Evolutionary conservation across 2,113 vertebrate species (phyloP).

Genomic region (Gymnogyps californianus): DNA sequence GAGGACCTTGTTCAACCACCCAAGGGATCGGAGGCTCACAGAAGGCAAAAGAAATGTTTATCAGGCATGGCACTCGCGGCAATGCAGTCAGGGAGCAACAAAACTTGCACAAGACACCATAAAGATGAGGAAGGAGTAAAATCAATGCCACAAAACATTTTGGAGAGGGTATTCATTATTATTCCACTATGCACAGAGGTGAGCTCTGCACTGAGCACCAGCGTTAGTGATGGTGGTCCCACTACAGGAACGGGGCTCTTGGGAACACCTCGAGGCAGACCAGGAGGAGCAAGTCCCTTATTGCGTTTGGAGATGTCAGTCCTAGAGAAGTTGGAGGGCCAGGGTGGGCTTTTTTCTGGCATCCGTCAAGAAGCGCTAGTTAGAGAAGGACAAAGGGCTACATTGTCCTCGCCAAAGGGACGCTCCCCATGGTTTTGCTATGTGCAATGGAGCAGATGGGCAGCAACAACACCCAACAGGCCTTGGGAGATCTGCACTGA

Average conservation of each 20-base stretch:
- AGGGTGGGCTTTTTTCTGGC: neutral
- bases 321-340: neutral
- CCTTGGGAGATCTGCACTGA: neutral
- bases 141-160: neutral
- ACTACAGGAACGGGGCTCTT: fast-evolving
- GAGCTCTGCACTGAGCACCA: neutral
- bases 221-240: neutral
- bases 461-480: neutral
- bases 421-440: no score
- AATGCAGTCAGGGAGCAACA: neutral
- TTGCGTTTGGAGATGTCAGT: fast-evolving
- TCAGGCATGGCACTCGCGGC: fast-evolving
- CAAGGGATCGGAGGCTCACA: neutral
- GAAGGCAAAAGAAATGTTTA: neutral
- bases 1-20: neutral
- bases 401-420: neutral
- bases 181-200: neutral
- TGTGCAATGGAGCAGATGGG: constrained; percentile 16
- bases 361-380: neutral
- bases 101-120: neutral
- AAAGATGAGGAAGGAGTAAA: neutral
- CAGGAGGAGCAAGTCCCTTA: neutral
- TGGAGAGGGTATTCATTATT: neutral
- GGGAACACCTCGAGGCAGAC: neutral
- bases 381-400: neutral